These are phyloP conservation scores for Cheirogaleus medius DNA, from an alignment of 2,113 vertebrate genomes.

Conservation along the genomic window DNA sequence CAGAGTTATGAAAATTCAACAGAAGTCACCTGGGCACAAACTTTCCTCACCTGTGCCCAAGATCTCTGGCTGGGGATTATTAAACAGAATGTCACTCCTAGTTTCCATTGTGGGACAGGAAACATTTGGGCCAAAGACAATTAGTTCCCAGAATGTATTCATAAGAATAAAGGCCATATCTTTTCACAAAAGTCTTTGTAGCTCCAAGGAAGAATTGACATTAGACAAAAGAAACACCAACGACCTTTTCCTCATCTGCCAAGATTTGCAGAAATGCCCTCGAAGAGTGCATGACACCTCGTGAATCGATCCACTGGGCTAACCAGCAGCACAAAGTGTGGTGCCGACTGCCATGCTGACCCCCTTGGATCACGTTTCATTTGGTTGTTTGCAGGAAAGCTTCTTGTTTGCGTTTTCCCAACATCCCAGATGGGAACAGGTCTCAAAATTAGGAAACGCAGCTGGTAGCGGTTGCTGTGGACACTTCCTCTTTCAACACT, in stretches of 20 bases:
- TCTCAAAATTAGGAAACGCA: conserved; percentile 45
- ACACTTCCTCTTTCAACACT: no score
- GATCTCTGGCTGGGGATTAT: background rate
- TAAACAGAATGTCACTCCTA: background rate
- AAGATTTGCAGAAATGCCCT: background rate
- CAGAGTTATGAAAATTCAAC: conserved; percentile 74
- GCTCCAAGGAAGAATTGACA: background rate
- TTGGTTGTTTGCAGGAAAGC: background rate
- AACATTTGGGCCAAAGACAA: background rate
- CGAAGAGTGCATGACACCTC: fast-evolving
- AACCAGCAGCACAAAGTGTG: background rate
- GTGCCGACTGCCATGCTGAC: background rate
- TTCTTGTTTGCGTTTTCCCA: background rate
- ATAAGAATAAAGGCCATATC: background rate
- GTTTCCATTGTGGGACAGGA: background rate
- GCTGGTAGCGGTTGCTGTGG: no score
- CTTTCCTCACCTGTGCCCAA: conserved; percentile 14
- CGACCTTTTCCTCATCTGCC: background rate
- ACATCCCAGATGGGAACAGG: background rate
- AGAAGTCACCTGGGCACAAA: conserved; percentile 50
- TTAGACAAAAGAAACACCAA: background rate
- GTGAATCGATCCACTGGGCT: background rate
- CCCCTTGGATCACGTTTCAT: conserved; percentile 24
- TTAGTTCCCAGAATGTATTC: background rate
- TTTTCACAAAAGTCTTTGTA: background rate